These are phyloP conservation scores for Pilophorus perplexus DNA, from an alignment of 2,888 invertebrate species.

Conservation along the genomic window DNA sequence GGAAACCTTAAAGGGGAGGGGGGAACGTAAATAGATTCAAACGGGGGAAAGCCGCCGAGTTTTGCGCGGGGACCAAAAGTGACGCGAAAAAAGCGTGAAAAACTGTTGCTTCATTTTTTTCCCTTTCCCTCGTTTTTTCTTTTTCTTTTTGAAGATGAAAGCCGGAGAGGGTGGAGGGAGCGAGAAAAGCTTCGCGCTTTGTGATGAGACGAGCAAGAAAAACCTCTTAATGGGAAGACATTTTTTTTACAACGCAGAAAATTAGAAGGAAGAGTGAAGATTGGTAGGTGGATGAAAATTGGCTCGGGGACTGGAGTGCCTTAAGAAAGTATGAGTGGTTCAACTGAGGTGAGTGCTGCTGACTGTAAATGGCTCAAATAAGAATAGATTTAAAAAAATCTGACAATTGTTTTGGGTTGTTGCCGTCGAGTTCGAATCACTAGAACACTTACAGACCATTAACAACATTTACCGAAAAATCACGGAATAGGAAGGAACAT, in stretches of 20 bases:
- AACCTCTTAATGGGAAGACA: not conserved
- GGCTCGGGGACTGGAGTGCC: too few relatives aligned
- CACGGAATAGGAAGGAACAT: too few relatives aligned
- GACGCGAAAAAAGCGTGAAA: not conserved
- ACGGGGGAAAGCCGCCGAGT: not conserved
- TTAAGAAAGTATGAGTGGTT: too few relatives aligned
- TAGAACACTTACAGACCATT: too few relatives aligned
- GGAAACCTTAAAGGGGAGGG: too few relatives aligned
- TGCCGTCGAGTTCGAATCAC: too few relatives aligned
- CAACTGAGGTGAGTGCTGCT: too few relatives aligned
- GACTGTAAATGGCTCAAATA: too few relatives aligned
- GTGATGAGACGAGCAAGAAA: too few relatives aligned
- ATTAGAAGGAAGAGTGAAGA: not conserved
- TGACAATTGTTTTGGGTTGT: too few relatives aligned
- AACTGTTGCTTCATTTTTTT: not conserved
- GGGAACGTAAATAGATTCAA: not conserved
- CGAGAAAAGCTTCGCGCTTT: not conserved
- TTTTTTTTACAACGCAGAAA: not conserved
- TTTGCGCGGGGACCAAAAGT: not conserved
- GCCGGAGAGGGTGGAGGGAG: not conserved
- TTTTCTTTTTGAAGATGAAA: not conserved
- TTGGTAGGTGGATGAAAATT: not conserved
- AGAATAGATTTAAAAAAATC: too few relatives aligned
- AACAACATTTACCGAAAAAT: too few relatives aligned
- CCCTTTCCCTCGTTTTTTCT: not conserved